Evolutionary conservation across 2,888 invertebrate genomes (phyloP), one percentile per base, ranked within the genome.

Genomic region (Eupelmus urozonus): DNA sequence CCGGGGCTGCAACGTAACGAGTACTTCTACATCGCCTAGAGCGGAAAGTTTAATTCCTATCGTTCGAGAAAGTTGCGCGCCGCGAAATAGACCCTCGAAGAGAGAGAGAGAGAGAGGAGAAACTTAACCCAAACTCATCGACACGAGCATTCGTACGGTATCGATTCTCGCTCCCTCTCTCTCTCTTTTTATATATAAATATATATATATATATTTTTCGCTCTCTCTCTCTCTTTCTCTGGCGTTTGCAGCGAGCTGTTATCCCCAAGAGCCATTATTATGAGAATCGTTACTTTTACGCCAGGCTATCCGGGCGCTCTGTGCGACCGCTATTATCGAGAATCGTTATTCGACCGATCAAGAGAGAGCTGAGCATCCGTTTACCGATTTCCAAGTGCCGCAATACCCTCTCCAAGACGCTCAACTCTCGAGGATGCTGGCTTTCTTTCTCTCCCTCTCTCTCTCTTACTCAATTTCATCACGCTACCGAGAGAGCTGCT

Each of bases 1-100:
- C n/a, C n/a, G n/a, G n/a, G n/a, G n/a, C 13, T 49, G 18, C 76
- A 29, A 63, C 76, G 69, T 77, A 79, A 79, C 79, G 75, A 79
- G 77, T 79, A 62, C 62, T 76, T 69, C 66, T 59, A 69, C 73
- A 59, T 76, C 69, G 65, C 27, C 74, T 62, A 78, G 79, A 81
- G 82, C 81, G 79, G 77, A 82, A 81, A 83, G 81, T 84, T 83
- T 83, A 81, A 82, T 83, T 83, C 82, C 80, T 81, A 78, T 80
- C 76, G 82, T 66, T 80, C 34, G 76, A 51, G 66, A 75, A 78
- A 79, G 79, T 81, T 81, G 76, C n/a, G n/a, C n/a, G n/a, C 77
- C 66, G 72, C 76, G 60, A 79, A 81, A 81, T 74, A 74, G 67
- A 74, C 34, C 72, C 34, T 23, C 23, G 9, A 9, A 34, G 34